Evolutionary conservation across 2,113 vertebrate species (phyloP).

Genomic region (Nestor notabilis): DNA sequence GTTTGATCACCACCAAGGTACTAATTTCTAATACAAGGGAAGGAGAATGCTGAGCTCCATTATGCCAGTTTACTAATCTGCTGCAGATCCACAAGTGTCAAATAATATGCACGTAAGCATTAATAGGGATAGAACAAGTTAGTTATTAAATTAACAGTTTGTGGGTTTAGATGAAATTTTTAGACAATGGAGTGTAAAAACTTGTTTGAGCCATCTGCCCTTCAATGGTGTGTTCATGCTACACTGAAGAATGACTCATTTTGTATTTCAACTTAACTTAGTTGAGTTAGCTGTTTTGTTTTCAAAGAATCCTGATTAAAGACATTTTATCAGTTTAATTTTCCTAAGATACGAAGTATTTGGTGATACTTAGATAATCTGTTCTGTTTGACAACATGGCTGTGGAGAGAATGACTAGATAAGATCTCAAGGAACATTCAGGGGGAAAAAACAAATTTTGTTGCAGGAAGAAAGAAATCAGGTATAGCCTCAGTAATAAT

Average conservation of each 20-base stretch:
- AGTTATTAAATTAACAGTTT: neutral
- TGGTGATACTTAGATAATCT: neutral
- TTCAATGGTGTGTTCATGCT: neutral
- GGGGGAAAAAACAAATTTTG: neutral
- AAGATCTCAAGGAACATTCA: neutral
- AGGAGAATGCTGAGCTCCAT: neutral
- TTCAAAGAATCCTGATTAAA: neutral
- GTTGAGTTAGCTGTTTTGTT: neutral
- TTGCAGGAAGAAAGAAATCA: neutral
- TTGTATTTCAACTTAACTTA: neutral
- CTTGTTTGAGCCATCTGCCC: neutral
- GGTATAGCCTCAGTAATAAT: neutral
- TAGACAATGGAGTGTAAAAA: neutral
- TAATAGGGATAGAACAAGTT: neutral
- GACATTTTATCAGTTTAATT: neutral
- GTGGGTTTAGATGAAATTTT: neutral
- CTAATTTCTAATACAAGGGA: neutral
- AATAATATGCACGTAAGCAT: neutral
- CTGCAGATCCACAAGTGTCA: neutral
- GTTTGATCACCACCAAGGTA: neutral
- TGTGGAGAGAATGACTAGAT: neutral
- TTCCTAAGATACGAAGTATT: neutral
- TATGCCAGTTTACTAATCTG: neutral
- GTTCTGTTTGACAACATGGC: neutral
- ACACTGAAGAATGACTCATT: neutral